Evolutionary conservation across 2,797 vertebrate genomes (phyloP).

Genomic region (Morelia viridis): DNA sequence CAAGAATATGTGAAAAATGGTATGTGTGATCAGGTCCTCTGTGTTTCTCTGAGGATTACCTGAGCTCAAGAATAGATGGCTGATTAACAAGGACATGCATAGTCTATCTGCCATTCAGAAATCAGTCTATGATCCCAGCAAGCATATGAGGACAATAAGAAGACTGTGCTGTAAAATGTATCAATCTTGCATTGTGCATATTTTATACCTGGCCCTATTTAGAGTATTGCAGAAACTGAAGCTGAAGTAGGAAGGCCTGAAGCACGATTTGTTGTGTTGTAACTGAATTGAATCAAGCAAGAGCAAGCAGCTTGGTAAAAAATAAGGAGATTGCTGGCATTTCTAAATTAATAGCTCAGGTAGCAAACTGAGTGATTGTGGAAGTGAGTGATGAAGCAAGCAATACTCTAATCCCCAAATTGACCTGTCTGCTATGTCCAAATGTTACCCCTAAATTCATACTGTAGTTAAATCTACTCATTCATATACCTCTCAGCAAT

Average conservation of each 20-base stretch:
- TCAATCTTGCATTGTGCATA: conserved; percentile 12
- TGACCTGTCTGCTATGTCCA: not conserved
- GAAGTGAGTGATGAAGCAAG: not conserved
- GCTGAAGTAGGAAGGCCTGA: conserved; percentile 14
- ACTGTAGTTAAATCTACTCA: not conserved
- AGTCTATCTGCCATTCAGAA: not conserved
- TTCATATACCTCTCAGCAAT: not conserved
- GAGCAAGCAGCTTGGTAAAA: not conserved
- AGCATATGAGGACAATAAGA: not conserved
- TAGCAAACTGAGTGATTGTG: not conserved
- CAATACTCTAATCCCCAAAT: not conserved
- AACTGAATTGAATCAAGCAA: conserved; percentile 25
- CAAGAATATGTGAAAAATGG: not conserved
- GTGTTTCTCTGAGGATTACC: not conserved
- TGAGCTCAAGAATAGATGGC: not conserved
- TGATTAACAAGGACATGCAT: not conserved
- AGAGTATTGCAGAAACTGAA: not conserved
- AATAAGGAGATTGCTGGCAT: not conserved
- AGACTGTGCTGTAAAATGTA: not conserved
- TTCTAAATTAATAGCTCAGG: not conserved
- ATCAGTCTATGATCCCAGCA: not conserved
- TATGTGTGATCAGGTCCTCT: not conserved
- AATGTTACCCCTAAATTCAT: not conserved
- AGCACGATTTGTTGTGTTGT: not conserved
- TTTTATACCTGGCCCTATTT: conserved; percentile 10